Evolutionary conservation across 1,140 invertebrate genomes (phyloP).

Genomic region (Solenopsis fugax): DNA sequence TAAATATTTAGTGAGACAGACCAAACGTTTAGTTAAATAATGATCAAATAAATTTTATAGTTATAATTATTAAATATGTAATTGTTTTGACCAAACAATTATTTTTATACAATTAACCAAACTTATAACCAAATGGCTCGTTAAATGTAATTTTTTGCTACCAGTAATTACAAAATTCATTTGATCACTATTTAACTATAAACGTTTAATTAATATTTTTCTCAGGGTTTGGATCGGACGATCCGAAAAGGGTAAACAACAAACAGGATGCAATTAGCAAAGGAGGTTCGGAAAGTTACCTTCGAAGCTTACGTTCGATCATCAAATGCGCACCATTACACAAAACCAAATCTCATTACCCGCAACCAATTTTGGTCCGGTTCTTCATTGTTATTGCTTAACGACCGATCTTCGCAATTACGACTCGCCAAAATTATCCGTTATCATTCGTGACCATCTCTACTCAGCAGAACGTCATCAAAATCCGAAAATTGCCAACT

Average conservation of each 20-base stretch:
- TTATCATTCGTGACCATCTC: background rate
- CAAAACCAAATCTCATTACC: background rate
- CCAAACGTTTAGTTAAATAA: too few species aligned
- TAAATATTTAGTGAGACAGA: too few species aligned
- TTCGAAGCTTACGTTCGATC: slow-evolving; percentile 6
- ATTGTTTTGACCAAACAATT: too few species aligned
- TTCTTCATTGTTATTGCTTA: background rate
- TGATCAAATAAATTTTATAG: too few species aligned
- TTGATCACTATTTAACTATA: too few species aligned
- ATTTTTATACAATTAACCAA: too few species aligned
- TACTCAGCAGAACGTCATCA: background rate
- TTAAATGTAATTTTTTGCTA: too few species aligned
- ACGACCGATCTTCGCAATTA: background rate
- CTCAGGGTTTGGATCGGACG: background rate
- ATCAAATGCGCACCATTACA: background rate
- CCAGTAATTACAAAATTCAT: too few species aligned
- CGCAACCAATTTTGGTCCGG: background rate
- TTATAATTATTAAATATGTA: too few species aligned
- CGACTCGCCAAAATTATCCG: background rate
- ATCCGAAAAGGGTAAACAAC: slow-evolving; percentile 26
- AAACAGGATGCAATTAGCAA: slow-evolving; percentile 67
- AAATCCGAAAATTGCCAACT: background rate
- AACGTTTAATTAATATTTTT: too few species aligned
- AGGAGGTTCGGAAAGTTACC: background rate
- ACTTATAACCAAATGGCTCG: too few species aligned